Conservation (phyloP, 2,888 invertebrate genomes). For the Drosophila setosimentum region DNA sequence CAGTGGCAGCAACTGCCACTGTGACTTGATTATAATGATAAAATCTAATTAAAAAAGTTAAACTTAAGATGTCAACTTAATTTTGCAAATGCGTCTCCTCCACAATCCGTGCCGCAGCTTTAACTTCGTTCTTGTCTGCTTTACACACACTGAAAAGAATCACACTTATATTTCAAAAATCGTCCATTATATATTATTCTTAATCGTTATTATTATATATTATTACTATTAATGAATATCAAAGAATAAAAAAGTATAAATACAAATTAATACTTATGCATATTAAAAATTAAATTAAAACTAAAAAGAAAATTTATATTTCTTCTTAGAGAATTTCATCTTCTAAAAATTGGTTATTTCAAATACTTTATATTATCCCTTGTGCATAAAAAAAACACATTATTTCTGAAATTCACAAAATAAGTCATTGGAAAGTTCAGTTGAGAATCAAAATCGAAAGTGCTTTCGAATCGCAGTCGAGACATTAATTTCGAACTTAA, state of each 20-base stretch:
- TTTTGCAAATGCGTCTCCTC: constrained; percentile 32
- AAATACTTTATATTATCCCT: not conserved
- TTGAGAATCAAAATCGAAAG: too few species aligned
- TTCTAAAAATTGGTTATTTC: not conserved
- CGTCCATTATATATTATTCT: too few species aligned
- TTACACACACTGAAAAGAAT: not conserved
- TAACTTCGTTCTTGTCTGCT: not conserved
- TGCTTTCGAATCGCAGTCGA: too few species aligned
- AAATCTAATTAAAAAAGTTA: constrained; percentile 79
- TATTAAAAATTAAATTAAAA: not conserved
- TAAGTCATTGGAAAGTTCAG: not conserved
- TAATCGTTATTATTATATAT: not conserved
- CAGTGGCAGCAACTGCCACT: constrained; percentile 38
- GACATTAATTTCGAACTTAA: too few species aligned
- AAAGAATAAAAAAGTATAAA: not conserved
- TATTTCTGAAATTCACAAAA: not conserved
- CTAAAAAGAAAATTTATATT: not conserved
- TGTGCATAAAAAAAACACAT: not conserved
- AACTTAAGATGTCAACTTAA: constrained; percentile 76
- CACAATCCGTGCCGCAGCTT: not conserved
- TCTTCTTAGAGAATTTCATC: not conserved
- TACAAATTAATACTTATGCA: not conserved
- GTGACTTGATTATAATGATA: constrained; percentile 77
- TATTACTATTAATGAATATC: not conserved
- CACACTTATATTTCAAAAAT: not conserved